A percentile compares a stretch with the other conserved stretches of the same genome.
Conservation (phyloP, 2,888 invertebrate genomes). For the Leptinotarsa juncta region DNA sequence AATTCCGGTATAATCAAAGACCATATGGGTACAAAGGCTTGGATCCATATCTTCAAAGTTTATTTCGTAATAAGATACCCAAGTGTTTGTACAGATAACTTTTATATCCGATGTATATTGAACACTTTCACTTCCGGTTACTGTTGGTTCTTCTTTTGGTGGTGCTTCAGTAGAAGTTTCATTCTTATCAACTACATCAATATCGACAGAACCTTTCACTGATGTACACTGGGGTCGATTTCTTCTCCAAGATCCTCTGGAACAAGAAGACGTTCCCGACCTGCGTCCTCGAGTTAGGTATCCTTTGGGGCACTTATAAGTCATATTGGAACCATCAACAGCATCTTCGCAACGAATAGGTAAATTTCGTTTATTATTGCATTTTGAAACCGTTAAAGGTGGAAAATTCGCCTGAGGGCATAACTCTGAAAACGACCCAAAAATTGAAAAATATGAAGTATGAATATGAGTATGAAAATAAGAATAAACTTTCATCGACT, state of each 20-base stretch:
- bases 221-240: neutral
- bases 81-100: conserved; percentile 52
- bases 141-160: neutral
- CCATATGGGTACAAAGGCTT: too few relatives aligned
- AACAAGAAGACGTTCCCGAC: neutral
- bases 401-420: conserved; percentile 7
- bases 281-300: neutral
- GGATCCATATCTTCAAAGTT: too few relatives aligned
- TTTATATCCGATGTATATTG: conserved; percentile 30
- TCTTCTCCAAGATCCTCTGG: conserved; percentile 17
- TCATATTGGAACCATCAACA: conserved; percentile 1
- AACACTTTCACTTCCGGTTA: neutral
- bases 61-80: conserved; percentile 37
- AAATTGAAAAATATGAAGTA: neutral
- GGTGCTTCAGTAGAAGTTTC: too few relatives aligned
- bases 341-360: neutral
- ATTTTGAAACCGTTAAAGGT: neutral
- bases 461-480: too few relatives aligned
- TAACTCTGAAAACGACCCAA: conserved; percentile 1
- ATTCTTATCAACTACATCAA: too few relatives aligned
- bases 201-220: neutral
- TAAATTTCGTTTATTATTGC: neutral
- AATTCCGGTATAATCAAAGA: too few relatives aligned
- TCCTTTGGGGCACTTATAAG: conserved; percentile 7
- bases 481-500: too few relatives aligned